These are phyloP conservation scores for Macroramphosus scolopax DNA, from an alignment of 2,797 vertebrate species.

Conservation along the genomic window DNA sequence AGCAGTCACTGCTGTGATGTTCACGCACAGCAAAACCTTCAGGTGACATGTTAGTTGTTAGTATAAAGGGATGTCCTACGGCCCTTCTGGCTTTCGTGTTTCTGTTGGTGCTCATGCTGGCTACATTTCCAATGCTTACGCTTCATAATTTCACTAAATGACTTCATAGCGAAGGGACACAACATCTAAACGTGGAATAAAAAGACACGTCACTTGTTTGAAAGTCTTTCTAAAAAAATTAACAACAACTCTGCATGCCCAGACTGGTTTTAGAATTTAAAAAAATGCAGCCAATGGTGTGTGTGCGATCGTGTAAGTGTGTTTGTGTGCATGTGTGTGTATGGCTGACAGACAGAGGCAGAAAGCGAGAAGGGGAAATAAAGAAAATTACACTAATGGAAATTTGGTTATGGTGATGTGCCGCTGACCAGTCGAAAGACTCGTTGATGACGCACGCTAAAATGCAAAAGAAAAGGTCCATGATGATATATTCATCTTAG, in stretches of 20 bases:
- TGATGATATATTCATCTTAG: constrained; percentile 14
- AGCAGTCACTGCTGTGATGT: constrained; percentile 35
- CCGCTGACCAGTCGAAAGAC: too few relatives aligned
- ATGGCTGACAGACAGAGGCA: background rate
- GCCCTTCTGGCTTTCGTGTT: constrained; percentile 13
- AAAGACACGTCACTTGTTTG: constrained; percentile 34
- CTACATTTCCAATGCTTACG: too few relatives aligned
- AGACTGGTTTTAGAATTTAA: constrained; percentile 36
- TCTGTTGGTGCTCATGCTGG: too few relatives aligned
- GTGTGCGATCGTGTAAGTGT: constrained; percentile 1
- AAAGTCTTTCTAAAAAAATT: constrained; percentile 38
- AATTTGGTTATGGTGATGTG: constrained; percentile 21
- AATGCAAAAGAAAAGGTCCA: constrained; percentile 17
- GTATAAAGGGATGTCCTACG: constrained; percentile 9
- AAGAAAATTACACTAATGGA: constrained; percentile 2
- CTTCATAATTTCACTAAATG: constrained; percentile 33
- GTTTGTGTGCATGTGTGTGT: constrained; percentile 3
- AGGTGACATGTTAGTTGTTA: constrained; percentile 36
- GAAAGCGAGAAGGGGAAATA: background rate
- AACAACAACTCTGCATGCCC: constrained; percentile 9
- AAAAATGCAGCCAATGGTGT: constrained; percentile 19
- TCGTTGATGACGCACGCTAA: constrained; percentile 28
- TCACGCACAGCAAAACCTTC: constrained; percentile 33
- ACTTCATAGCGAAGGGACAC: constrained; percentile 28
- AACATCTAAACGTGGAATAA: constrained; percentile 38